Evolutionary conservation across 2,888 invertebrate species (phyloP).

Genomic region (Glaucopsyche alexis): DNA sequence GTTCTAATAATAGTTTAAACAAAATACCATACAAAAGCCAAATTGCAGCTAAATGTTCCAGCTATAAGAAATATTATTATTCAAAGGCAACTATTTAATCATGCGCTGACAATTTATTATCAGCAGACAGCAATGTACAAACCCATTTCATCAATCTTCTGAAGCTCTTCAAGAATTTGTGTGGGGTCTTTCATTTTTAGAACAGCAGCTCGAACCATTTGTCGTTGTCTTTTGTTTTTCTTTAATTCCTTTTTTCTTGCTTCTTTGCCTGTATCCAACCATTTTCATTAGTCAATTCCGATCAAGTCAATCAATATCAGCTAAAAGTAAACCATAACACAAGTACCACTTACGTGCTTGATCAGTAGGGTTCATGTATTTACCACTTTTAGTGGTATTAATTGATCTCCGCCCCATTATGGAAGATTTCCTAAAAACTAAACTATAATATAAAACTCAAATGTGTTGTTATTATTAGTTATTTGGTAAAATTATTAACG

Average conservation of each 20-base stretch:
- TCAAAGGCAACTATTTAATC: too few relatives aligned
- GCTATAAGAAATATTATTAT: too few relatives aligned
- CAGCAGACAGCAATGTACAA: constrained; percentile 45
- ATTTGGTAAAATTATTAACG: not conserved
- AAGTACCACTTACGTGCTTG: constrained; percentile 92
- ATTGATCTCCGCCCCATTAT: constrained; percentile 97
- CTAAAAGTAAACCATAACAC: constrained; percentile 35
- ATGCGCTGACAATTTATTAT: not conserved
- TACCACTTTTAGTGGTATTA: constrained; percentile 99
- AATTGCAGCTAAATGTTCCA: too few relatives aligned
- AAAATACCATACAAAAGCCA: too few relatives aligned
- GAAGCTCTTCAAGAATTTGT: constrained; percentile 96
- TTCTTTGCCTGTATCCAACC: constrained; percentile 89
- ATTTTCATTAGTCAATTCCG: constrained; percentile 7
- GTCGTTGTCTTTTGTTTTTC: constrained; percentile 98
- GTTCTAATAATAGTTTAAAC: too few relatives aligned
- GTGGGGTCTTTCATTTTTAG: constrained; percentile 98
- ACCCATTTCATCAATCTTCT: constrained; percentile 99
- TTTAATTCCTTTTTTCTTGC: constrained; percentile 98
- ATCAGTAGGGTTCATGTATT: constrained; percentile 99
- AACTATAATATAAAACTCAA: not conserved
- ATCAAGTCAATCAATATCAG: constrained; percentile 30
- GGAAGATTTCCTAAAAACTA: not conserved
- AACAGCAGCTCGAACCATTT: constrained; percentile 97
- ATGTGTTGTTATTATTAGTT: not conserved